Conservation (phyloP, 2,888 invertebrate species). For the Hypsopygia costalis region DNA sequence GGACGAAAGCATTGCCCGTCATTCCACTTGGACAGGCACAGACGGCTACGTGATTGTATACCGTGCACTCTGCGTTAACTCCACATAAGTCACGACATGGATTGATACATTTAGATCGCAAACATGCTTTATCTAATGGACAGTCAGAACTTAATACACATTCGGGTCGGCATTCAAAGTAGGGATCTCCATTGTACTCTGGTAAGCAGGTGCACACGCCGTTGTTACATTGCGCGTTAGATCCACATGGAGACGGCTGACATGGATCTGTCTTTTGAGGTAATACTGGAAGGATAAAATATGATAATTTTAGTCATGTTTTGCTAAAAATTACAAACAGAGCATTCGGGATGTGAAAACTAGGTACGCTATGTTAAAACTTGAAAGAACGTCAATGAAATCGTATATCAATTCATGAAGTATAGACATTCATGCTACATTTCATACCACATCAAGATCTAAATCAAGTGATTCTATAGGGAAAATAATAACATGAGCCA, state of each 20-base stretch:
- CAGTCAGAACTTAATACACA: conserved; percentile 91
- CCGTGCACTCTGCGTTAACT: conserved; percentile 86
- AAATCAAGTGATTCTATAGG: no score
- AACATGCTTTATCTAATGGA: conserved; percentile 86
- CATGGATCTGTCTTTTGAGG: conserved; percentile 82
- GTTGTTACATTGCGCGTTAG: conserved; percentile 86
- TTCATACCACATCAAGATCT: no score
- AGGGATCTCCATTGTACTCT: conserved; percentile 90
- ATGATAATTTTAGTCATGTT: not conserved
- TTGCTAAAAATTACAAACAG: no score
- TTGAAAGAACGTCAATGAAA: no score
- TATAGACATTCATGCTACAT: no score
- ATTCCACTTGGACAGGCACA: conserved; percentile 83
- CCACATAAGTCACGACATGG: conserved; percentile 93
- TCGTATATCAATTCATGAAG: no score
- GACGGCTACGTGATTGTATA: conserved; percentile 85
- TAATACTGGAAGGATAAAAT: conserved; percentile 42
- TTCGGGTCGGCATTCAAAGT: conserved; percentile 88
- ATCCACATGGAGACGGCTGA: conserved; percentile 88
- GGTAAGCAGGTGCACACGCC: conserved; percentile 88
- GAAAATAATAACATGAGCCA: no score
- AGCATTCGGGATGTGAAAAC: no score
- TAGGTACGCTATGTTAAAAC: no score
- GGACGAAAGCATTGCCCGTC: conserved; percentile 86
- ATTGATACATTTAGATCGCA: conserved; percentile 89